A percentile compares a stretch with the other conserved stretches of the same genome.
Conservation (phyloP, 64 coral and sea anemone genomes). For the Pocillopora verrucosa region DNA sequence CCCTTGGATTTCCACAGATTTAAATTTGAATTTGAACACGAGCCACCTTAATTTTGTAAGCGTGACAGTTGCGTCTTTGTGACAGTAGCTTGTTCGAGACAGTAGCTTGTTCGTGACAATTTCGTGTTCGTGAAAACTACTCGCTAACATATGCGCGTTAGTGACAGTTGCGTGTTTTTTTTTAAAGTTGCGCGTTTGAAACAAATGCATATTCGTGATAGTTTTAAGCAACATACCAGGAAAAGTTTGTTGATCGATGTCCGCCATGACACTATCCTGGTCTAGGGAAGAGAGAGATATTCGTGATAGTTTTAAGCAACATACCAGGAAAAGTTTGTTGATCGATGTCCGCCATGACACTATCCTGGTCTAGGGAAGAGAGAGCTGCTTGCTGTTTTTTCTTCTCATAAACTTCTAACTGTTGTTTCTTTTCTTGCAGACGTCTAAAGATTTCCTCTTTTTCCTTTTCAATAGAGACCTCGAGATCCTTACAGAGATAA, state of each 20-base stretch:
- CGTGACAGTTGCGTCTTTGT: no score
- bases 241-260: conserved; percentile 84
- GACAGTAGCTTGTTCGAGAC: no score
- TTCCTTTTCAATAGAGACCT: conserved; percentile 48
- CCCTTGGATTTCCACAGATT: no score
- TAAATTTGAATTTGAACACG: no score
- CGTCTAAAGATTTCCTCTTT: conserved; percentile 56
- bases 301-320: not conserved
- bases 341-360: conserved; percentile 83
- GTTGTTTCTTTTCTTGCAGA: conserved; percentile 68
- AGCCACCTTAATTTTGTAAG: no score
- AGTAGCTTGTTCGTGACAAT: no score
- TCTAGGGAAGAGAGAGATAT: conserved; percentile 40
- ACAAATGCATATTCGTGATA: not conserved
- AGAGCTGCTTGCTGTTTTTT: conserved; percentile 46
- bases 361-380: conserved; percentile 73
- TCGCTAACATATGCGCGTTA: no score
- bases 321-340: conserved; percentile 93
- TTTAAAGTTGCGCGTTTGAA: no score
- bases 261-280: conserved; percentile 85
- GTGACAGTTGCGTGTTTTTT: no score
- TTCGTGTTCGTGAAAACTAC: no score
- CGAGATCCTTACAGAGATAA: not conserved
- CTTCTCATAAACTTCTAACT: conserved; percentile 71
- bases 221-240: conserved; percentile 54